These are phyloP conservation scores for Trichosurus vulpecula DNA, from an alignment of 2,797 vertebrate genomes.

Conservation along the genomic window DNA sequence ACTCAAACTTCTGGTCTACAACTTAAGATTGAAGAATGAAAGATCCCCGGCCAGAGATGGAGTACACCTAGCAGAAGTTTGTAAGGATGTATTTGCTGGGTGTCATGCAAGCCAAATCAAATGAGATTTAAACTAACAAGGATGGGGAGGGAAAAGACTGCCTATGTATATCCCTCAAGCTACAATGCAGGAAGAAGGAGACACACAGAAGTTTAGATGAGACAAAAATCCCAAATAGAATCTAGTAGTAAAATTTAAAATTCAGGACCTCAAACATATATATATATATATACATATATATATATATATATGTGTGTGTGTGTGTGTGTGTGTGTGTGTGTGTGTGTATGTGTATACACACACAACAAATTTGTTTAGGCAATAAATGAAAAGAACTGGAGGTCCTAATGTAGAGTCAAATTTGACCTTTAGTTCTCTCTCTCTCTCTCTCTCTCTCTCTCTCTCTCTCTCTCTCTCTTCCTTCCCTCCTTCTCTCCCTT, in stretches of 20 bases:
- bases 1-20: background rate
- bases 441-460: no score
- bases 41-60: background rate
- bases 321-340: no score
- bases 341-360: no score
- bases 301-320: no score
- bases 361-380: no score
- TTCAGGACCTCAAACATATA: background rate
- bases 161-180: background rate
- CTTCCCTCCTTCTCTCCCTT: background rate
- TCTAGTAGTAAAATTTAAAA: background rate
- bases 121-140: background rate
- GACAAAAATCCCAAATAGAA: background rate
- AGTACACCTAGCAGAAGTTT: background rate
- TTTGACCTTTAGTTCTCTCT: background rate
- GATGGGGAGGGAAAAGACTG: background rate
- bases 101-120: background rate
- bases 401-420: background rate
- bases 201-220: background rate
- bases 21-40: background rate
- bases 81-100: background rate
- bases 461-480: no score
- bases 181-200: background rate
- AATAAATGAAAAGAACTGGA: background rate
- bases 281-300: no score